Evolutionary conservation across 2,797 vertebrate genomes (phyloP).

Genomic region (Sebastiscus tertius): DNA sequence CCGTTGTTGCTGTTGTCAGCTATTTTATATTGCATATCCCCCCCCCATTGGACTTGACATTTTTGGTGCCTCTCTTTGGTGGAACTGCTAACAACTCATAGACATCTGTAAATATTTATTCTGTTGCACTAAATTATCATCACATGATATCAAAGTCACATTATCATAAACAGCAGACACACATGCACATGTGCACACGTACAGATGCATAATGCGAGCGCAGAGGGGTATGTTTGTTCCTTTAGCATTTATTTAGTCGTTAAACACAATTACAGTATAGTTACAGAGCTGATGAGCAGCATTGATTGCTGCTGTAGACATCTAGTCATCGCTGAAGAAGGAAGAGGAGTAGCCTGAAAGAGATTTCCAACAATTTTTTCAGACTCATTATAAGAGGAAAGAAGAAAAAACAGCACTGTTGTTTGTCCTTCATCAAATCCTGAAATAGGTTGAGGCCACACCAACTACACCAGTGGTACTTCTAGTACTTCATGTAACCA

Average conservation of each 20-base stretch:
- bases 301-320: slow-evolving; percentile 46
- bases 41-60: neutral
- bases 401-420: neutral
- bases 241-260: slow-evolving; percentile 35
- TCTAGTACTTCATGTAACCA: neutral
- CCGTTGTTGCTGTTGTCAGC: no score
- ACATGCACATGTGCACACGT: neutral
- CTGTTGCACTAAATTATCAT: neutral
- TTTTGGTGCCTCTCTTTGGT: neutral
- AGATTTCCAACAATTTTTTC: neutral
- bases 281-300: slow-evolving; percentile 25
- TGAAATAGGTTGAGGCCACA: neutral
- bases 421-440: neutral
- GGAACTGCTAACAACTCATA: neutral
- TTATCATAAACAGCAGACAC: slow-evolving; percentile 10
- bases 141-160: neutral
- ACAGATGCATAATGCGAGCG: neutral
- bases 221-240: slow-evolving; percentile 26
- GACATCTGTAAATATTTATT: neutral
- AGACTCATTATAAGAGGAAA: neutral
- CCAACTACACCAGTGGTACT: neutral
- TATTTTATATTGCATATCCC: neutral
- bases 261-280: slow-evolving; percentile 36
- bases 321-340: slow-evolving; percentile 42
- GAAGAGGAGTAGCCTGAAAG: neutral